Percentiles rank a stretch among this genome's conserved stretches.
phyloP scores from a whole-genome alignment of 2,113 vertebrate genomes.

The Otocyon megalotis region DNA sequence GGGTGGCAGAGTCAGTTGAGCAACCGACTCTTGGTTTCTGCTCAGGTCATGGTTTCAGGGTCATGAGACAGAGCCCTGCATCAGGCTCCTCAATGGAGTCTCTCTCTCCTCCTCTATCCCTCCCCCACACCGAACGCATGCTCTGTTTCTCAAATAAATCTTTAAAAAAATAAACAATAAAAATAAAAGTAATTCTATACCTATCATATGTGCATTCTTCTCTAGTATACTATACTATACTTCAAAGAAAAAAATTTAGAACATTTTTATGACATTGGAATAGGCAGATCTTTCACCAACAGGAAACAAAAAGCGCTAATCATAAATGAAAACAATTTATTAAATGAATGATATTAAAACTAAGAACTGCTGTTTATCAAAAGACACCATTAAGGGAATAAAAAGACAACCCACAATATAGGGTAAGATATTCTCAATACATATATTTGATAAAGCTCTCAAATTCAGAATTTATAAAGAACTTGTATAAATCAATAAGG shows the following conservation, averaged over 20 bases:
- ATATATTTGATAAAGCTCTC: not conserved
- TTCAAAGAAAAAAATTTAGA: not conserved
- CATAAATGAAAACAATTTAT: not conserved
- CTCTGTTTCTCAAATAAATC: not conserved
- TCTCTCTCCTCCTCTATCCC: not conserved
- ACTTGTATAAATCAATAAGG: not conserved
- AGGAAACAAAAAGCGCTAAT: not conserved
- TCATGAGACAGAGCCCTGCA: not conserved
- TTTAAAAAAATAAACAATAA: not conserved
- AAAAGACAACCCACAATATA: slow-evolving; percentile 5
- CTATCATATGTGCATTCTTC: not conserved
- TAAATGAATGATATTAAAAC: not conserved
- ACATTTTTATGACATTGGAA: not conserved
- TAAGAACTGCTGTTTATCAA: not conserved
- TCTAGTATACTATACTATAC: not conserved
- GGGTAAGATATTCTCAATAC: not conserved
- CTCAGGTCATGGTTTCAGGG: not conserved
- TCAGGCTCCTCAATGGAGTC: not conserved
- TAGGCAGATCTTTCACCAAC: not conserved
- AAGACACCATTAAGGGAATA: not conserved
- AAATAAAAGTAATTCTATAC: not conserved
- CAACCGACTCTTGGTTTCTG: not conserved
- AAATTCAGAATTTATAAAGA: not conserved
- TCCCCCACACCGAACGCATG: not conserved
- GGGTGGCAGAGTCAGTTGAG: not conserved